Percentiles rank a stretch among this genome's conserved stretches.
phyloP scores from a whole-genome alignment of 2,888 invertebrate genomes.

The Dryomyza anilis region DNA sequence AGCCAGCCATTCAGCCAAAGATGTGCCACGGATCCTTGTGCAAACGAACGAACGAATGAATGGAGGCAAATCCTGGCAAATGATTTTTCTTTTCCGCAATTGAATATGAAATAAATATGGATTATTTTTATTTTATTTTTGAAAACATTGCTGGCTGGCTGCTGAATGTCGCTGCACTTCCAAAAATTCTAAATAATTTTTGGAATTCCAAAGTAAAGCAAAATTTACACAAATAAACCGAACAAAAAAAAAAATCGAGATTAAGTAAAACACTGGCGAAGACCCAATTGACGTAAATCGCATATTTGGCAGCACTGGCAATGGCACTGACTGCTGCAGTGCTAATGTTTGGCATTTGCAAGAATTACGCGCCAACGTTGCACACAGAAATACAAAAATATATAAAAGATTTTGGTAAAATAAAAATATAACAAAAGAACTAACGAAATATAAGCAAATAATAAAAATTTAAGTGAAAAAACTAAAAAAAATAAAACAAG shows the following conservation, averaged over 20 bases:
- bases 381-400: not conserved
- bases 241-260: not conserved
- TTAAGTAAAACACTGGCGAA: constrained; percentile 15
- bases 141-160: no score
- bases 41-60: no score
- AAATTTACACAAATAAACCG: not conserved
- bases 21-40: no score
- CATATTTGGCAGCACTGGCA: constrained; percentile 13
- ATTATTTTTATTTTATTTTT: no score
- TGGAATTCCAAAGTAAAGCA: not conserved
- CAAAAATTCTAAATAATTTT: not conserved
- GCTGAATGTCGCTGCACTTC: no score
- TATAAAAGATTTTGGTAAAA: not conserved
- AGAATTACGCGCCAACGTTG: not conserved
- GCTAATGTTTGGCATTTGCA: not conserved
- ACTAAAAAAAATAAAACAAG: not conserved
- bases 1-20: no score
- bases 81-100: no score
- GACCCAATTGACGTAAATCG: constrained; percentile 19
- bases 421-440: not conserved
- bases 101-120: no score
- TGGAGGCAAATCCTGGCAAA: no score
- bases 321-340: not conserved
- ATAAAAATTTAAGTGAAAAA: not conserved
- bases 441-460: not conserved